These are phyloP conservation scores for Lasioglossum malachurum DNA, from an alignment of 2,888 invertebrate genomes.

Conservation along the genomic window DNA sequence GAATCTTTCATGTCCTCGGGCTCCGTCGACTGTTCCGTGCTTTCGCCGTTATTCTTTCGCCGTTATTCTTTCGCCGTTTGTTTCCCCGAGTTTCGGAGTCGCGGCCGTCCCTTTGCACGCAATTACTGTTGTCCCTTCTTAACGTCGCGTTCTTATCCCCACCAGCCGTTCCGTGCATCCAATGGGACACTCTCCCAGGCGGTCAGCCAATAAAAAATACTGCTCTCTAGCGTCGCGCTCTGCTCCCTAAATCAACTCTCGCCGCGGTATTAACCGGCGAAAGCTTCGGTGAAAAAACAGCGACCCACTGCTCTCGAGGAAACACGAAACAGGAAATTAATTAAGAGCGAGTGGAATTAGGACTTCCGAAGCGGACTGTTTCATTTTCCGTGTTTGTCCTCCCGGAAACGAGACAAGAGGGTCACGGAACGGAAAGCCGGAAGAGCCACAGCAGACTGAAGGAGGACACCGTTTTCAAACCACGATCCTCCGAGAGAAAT, in stretches of 20 bases:
- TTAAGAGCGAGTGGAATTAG: background rate
- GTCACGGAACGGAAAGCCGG: background rate
- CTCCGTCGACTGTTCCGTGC: slow-evolving; percentile 30
- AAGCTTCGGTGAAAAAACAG: background rate
- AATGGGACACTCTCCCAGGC: background rate
- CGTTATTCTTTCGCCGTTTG: slow-evolving; percentile 23
- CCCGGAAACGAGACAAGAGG: background rate
- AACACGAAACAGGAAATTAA: background rate
- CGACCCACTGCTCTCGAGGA: background rate
- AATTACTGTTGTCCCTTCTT: background rate
- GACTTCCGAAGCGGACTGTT: background rate
- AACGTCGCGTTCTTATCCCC: background rate
- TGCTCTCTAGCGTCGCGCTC: background rate
- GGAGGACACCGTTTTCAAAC: background rate
- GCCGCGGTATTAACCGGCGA: background rate
- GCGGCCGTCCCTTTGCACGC: background rate
- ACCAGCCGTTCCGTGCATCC: background rate
- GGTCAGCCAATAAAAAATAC: background rate
- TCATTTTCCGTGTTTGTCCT: background rate
- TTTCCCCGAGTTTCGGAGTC: background rate
- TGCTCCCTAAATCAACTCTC: background rate
- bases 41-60: slow-evolving; percentile 43
- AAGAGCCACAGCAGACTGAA: background rate
- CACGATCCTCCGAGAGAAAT: background rate
- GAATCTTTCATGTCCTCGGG: slow-evolving; percentile 75